Conservation (phyloP, 2,113 vertebrate species). For the Aviceda subcristata region DNA sequence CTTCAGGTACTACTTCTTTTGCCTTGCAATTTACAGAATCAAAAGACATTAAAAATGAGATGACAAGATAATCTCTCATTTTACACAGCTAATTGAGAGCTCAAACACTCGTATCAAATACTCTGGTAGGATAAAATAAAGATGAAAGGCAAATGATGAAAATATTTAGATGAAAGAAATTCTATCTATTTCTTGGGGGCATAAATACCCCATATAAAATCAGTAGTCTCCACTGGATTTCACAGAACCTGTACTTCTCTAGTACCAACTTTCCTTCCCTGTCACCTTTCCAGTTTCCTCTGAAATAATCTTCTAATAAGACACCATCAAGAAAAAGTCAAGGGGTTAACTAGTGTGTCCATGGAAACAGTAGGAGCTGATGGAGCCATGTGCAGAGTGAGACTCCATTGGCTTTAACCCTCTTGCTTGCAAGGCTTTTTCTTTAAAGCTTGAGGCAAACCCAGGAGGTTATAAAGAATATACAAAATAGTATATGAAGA, state of each 20-base stretch:
- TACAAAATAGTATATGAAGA: background rate
- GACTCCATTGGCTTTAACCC: background rate
- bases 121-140: background rate
- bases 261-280: background rate
- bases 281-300: background rate
- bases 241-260: background rate
- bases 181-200: background rate
- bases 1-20: constrained; percentile 11
- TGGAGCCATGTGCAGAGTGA: background rate
- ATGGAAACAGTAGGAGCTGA: constrained; percentile 24
- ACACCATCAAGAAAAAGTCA: background rate
- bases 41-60: constrained; percentile 31
- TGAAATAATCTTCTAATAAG: background rate
- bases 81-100: constrained; percentile 23
- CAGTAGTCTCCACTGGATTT: background rate
- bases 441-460: background rate
- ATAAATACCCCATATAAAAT: background rate
- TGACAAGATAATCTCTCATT: constrained; percentile 7
- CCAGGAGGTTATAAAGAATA: background rate
- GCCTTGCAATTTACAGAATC: constrained; percentile 7
- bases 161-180: constrained; percentile 25
- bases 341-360: background rate
- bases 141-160: background rate
- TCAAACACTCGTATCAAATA: background rate
- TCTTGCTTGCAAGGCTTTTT: background rate